Evolutionary conservation across 2,113 vertebrate species (phyloP), one percentile per base, ranked within the genome.

Genomic region (Carlito syrichta): DNA sequence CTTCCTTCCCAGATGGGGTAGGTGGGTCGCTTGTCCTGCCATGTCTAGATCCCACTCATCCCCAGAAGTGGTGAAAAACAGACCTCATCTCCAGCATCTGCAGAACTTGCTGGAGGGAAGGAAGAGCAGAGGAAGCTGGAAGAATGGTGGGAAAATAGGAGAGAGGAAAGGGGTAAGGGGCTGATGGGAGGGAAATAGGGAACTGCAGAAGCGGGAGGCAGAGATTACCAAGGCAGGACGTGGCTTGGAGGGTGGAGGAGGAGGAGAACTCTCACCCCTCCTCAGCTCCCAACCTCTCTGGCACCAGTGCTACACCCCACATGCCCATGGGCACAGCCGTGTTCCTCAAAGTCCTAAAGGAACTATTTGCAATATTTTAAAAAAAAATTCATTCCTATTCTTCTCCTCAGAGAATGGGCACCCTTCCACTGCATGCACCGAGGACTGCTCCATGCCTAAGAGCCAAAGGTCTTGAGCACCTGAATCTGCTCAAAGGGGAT

Each of bases 401-500:
- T 25, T 50, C n/a, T 69, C 17, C 20, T 76, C 45, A 40, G 81
- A 62, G 83, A 54, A 79, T 13, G 22, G n/a, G n/a, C n/a, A n/a
- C n/a, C n/a, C n/a, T n/a, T n/a, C n/a, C n/a, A n/a, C n/a, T n/a
- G n/a, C n/a, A n/a, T n/a, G n/a, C n/a, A n/a, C n/a, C n/a, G n/a
- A n/a, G n/a, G n/a, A 69, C 45, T 7, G 8, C 58, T 40, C 40
- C 9, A 10, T 0, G 12, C n/a, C 92, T 35, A 48, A 14, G 73
- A 25, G 32, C 85, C 12, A 0, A 4, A 2, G 60, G 35, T 54
- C 25, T 23, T 11, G 3, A 10, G 79, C 91, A 99, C 99, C 99
- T 99, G 99, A 97, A 99, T 99, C 98, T 99, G 99, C 97, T 99
- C 99, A 12, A 99, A 99, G 93, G 99, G 99, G 96, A 99, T 99